Percentiles rank a stretch among this genome's conserved stretches.
Conservation (phyloP, 2,888 invertebrate genomes). For the Lycaena phlaeas region DNA sequence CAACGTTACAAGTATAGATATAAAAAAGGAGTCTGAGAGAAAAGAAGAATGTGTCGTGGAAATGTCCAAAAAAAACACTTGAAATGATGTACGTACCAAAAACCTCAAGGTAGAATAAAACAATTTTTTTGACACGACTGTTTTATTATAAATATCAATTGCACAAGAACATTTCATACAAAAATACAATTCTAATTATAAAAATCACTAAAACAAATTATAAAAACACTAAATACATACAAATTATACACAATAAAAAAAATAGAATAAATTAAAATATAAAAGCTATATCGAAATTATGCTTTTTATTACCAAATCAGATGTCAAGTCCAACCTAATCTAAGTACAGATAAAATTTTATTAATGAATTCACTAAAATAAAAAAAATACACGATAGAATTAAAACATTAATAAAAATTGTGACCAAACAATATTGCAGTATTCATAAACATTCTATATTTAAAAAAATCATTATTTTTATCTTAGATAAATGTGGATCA, state of each 20-base stretch:
- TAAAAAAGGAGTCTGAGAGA: no score
- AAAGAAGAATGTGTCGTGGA: no score
- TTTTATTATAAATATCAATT: slow-evolving; percentile 70
- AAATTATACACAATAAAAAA: slow-evolving; percentile 24
- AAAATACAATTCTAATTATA: slow-evolving; percentile 71
- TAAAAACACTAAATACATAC: slow-evolving; percentile 44
- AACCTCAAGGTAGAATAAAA: slow-evolving; percentile 18
- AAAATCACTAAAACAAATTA: slow-evolving; percentile 60
- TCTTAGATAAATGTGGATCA: no score
- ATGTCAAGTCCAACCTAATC: slow-evolving; percentile 38
- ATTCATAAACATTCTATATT: no score
- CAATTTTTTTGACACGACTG: slow-evolving; percentile 42
- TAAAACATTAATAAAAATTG: no score
- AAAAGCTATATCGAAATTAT: slow-evolving; percentile 19
- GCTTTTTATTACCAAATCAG: slow-evolving; percentile 34
- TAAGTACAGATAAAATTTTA: slow-evolving; percentile 19
- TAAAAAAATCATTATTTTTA: no score
- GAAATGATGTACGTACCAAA: no score
- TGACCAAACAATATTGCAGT: background rate
- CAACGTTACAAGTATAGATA: no score
- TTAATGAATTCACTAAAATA: slow-evolving; percentile 12
- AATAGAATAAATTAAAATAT: slow-evolving; percentile 20
- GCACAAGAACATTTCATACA: slow-evolving; percentile 69
- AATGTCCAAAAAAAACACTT: no score
- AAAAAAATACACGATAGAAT: no score